These are phyloP conservation scores for Drosophila punjabiensis DNA, from an alignment of 1,140 invertebrate species.

Conservation along the genomic window DNA sequence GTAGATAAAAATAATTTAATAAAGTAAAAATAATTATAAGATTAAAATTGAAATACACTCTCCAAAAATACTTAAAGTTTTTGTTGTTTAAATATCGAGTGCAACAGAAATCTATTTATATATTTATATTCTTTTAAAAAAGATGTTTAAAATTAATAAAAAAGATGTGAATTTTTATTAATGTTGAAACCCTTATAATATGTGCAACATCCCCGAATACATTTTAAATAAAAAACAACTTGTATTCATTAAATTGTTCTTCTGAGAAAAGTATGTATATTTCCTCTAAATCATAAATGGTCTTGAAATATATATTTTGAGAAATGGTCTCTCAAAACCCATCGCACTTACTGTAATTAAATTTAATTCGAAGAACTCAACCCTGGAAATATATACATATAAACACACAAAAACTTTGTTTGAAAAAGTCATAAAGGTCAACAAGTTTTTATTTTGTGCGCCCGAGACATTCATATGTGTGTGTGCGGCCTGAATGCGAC, in stretches of 20 bases:
- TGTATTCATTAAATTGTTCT: not conserved
- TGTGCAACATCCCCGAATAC: too few relatives aligned
- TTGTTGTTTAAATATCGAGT: too few relatives aligned
- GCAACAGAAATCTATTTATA: too few relatives aligned
- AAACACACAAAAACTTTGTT: conserved; percentile 1
- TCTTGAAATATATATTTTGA: conserved; percentile 2
- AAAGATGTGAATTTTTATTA: too few relatives aligned
- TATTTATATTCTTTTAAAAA: too few relatives aligned
- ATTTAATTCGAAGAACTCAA: conserved; percentile 30
- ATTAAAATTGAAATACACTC: not conserved
- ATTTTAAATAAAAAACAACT: too few relatives aligned
- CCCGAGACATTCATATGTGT: conserved; percentile 7
- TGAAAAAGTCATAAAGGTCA: conserved; percentile 39
- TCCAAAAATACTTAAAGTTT: too few relatives aligned
- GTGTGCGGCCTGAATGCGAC: conserved; percentile 34
- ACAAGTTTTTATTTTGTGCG: conserved; percentile 30
- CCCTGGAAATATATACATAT: conserved; percentile 9
- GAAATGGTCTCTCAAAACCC: not conserved
- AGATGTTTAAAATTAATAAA: too few relatives aligned
- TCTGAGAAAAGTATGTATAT: not conserved
- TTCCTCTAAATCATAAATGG: not conserved
- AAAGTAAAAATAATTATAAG: not conserved
- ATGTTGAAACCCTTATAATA: too few relatives aligned
- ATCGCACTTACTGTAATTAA: conserved; percentile 35
- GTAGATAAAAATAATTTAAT: not conserved